Evolutionary conservation across 1,140 invertebrate species (phyloP).

Genomic region (Sminthurides bifidus): DNA sequence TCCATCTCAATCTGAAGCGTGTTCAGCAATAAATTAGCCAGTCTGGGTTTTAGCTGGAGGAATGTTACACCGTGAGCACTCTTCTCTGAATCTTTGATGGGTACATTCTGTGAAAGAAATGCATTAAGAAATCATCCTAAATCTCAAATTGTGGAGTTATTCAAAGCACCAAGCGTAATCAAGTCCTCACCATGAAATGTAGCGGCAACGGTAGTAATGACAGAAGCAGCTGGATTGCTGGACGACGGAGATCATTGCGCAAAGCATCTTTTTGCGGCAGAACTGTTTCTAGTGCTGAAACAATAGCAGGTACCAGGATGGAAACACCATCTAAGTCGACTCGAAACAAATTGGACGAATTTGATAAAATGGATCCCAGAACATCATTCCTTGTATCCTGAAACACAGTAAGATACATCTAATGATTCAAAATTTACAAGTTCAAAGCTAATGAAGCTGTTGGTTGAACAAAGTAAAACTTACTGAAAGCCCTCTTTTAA

Average conservation of each 20-base stretch:
- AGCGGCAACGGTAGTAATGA: constrained; percentile 80
- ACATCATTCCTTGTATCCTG: constrained; percentile 45
- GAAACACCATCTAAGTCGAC: constrained; percentile 87
- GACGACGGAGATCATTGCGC: constrained; percentile 61
- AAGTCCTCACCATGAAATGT: constrained; percentile 60
- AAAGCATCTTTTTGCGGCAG: constrained; percentile 61
- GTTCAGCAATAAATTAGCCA: constrained; percentile 75
- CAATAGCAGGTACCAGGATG: constrained; percentile 74
- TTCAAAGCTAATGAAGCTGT: constrained; percentile 4
- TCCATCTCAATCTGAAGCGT: constrained; percentile 75
- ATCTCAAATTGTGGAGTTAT: background rate
- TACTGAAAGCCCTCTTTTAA: constrained; percentile 71
- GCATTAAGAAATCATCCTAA: constrained; percentile 2
- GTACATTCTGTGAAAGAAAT: constrained; percentile 45
- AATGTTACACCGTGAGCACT: constrained; percentile 47
- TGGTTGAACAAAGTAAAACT: constrained; percentile 8
- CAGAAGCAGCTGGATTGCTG: constrained; percentile 77
- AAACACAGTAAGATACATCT: constrained; percentile 14
- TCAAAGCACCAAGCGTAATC: background rate
- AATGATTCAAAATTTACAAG: constrained; percentile 1
- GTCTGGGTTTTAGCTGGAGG: constrained; percentile 61
- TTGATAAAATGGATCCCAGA: constrained; percentile 63
- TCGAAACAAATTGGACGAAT: constrained; percentile 67
- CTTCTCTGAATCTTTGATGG: constrained; percentile 50
- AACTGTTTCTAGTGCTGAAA: constrained; percentile 77